phyloP scores from a whole-genome alignment of 2,113 vertebrate genomes.

The Octodon degus region DNA sequence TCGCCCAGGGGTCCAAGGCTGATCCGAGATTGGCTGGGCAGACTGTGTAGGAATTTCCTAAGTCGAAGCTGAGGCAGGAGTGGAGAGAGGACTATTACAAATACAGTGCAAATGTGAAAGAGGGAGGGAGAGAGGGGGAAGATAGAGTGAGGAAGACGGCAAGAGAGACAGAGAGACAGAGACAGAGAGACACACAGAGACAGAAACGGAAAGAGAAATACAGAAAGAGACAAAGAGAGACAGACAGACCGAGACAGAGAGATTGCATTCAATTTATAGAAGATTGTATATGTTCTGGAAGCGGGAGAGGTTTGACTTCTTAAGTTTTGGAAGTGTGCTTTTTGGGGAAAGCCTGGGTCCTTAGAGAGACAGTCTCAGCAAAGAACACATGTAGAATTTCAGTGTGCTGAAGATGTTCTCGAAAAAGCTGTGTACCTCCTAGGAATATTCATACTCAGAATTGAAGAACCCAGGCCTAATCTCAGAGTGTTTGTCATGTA shows the following conservation, averaged over 20 bases:
- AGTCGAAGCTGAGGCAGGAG: neutral
- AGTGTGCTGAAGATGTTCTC: neutral
- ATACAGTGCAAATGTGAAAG: neutral
- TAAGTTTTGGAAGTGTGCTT: neutral
- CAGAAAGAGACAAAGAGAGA: neutral
- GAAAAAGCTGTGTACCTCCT: neutral
- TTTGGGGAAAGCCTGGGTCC: neutral
- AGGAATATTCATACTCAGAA: neutral
- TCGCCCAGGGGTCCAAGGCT: fast-evolving
- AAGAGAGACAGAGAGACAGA: neutral
- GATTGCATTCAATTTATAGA: neutral
- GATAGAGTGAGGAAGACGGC: neutral
- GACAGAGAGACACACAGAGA: no score
- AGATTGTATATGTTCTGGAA: neutral
- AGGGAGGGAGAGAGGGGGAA: neutral
- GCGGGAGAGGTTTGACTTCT: neutral
- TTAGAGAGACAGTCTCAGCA: neutral
- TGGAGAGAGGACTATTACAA: neutral
- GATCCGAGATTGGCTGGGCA: neutral
- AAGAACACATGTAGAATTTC: neutral
- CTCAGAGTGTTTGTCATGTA: neutral
- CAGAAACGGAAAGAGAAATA: neutral
- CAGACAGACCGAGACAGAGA: fast-evolving
- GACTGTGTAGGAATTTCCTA: neutral
- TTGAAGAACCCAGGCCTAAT: neutral